Evolutionary conservation across 2,113 vertebrate species (phyloP).

Genomic region (Gopherus flavomarginatus): DNA sequence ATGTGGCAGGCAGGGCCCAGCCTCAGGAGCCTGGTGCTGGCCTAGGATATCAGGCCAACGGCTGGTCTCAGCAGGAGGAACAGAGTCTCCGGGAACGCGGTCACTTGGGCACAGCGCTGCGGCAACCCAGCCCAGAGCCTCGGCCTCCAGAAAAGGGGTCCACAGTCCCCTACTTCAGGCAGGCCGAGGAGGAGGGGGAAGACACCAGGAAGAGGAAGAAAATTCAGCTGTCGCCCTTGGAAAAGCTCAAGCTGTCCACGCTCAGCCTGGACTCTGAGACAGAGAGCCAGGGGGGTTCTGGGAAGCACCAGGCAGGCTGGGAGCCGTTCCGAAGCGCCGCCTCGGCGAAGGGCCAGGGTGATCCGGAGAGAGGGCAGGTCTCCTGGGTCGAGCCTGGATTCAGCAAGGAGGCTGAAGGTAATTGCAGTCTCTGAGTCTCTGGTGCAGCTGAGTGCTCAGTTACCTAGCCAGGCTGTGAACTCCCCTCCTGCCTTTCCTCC

Average conservation of each 20-base stretch:
- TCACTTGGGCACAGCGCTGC: not conserved
- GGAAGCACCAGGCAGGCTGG: not conserved
- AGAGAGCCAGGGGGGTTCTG: not conserved
- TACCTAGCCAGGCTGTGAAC: not conserved
- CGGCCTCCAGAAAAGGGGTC: not conserved
- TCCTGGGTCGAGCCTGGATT: not conserved
- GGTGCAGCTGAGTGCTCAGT: not conserved
- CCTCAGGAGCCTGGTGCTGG: not conserved
- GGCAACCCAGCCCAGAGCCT: not conserved
- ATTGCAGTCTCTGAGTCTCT: not conserved
- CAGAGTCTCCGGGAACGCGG: not conserved
- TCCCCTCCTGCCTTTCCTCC: not conserved
- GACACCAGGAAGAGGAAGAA: slow-evolving; percentile 52
- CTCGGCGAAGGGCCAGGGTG: not conserved
- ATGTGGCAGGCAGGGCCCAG: not conserved
- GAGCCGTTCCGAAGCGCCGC: not conserved
- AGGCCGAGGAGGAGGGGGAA: not conserved
- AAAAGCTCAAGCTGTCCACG: slow-evolving; percentile 83
- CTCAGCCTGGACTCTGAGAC: slow-evolving; percentile 81
- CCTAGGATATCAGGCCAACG: not conserved
- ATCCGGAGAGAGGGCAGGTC: not conserved
- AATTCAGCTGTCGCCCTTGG: slow-evolving; percentile 74
- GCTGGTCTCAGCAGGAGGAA: not conserved
- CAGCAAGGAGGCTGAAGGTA: slow-evolving; percentile 2
- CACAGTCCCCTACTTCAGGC: not conserved